Base-by-base conservation (phyloP, 1,140 invertebrate genomes). In the Dendrolimus punctatus region DNA sequence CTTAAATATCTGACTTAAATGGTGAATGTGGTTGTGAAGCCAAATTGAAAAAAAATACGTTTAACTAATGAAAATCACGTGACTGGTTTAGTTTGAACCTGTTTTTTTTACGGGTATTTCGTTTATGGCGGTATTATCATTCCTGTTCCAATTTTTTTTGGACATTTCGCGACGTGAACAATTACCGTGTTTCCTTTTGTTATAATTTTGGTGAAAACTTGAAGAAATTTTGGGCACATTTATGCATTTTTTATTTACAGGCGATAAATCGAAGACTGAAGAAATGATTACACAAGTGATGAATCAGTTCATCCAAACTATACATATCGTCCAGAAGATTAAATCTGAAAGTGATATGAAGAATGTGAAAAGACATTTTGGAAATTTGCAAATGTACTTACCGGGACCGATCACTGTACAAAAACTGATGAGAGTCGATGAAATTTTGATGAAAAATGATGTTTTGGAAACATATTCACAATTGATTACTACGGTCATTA, bases 351-450 rank as follows among this genome's bases (percentile, higher is more conserved):
- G 42, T n/a, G 83, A 87, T 49, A 57, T 87, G n/a, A 61, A 79
- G 40, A 60, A 49, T 37, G 54, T 90, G 9, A 67, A 69, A 58
- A 56, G 49, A 58, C 62, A 71, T 9, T 51, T 82, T 6, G 44
- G 49, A 2, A 64, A 46, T 2, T 8, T 89, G 8, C 43, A 62
- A 4, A 46, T 65, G 10, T 71, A 74, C 53, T 80, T 93, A 23
- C 92, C 92, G 1, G 91, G 91, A 0, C 89, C 90, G 3, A 53
- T 91, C 38, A 93, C 91, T 0, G 79, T 89, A 8, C 90, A 93
- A 66, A 91, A 91, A 66, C 76, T 93, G 2, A 60, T 51, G 38
- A 55, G 58, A 9, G 39, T 54, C 5, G 82, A 87, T 7, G 55
- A 58, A 0, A 58, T 52, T 5, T n/a, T 69, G 0, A 9, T 81